Conservation (phyloP, 1,140 invertebrate genomes). For the Episyrphus balteatus region DNA sequence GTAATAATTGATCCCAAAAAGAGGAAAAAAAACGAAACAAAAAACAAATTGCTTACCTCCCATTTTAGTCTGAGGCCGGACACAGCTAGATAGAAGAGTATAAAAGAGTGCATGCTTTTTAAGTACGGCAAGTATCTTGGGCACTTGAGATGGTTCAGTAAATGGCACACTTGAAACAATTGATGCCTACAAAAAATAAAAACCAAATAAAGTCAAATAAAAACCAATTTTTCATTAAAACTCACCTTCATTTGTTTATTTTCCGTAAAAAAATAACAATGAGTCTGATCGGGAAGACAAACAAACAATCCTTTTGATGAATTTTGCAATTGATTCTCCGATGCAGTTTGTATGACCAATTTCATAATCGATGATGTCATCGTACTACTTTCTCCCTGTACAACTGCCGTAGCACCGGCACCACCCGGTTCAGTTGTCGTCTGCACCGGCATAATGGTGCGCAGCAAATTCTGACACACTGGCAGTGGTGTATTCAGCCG, state of each 20-base stretch:
- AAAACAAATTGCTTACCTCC: slow-evolving; percentile 47
- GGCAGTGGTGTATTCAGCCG: slow-evolving; percentile 78
- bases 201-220: not conserved
- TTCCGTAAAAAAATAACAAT: slow-evolving; percentile 88
- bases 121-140: slow-evolving; percentile 71
- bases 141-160: slow-evolving; percentile 87
- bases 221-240: not conserved
- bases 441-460: slow-evolving; percentile 9
- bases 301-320: slow-evolving; percentile 41
- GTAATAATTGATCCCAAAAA: too few relatives aligned
- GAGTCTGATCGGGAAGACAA: slow-evolving; percentile 81
- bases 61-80: slow-evolving; percentile 63
- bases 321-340: slow-evolving; percentile 17
- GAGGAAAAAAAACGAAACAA: too few relatives aligned
- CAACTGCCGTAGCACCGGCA: too few relatives aligned
- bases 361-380: slow-evolving; percentile 15
- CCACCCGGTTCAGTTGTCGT: slow-evolving; percentile 2
- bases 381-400: slow-evolving; percentile 2
- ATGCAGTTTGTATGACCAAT: slow-evolving; percentile 24
- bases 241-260: slow-evolving; percentile 50
- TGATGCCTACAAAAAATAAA: slow-evolving; percentile 45
- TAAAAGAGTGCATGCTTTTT: slow-evolving; percentile 89
- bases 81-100: slow-evolving; percentile 74
- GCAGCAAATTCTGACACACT: slow-evolving; percentile 38
- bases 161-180: slow-evolving; percentile 78